Base-by-base conservation (phyloP, 2,797 vertebrate genomes). In the Ceyx erithaca region DNA sequence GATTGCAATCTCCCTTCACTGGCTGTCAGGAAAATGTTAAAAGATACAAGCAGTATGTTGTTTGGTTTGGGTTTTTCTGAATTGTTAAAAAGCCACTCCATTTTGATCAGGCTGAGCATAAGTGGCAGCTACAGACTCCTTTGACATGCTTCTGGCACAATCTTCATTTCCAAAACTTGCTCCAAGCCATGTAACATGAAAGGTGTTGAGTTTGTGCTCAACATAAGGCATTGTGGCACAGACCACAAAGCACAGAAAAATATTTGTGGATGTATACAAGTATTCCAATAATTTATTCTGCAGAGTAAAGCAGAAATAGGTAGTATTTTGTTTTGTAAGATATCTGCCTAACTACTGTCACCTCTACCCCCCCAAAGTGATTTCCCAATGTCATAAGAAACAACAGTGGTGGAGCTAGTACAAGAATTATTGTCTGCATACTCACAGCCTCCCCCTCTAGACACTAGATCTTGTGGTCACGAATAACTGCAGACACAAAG, bases 101-200 rank as follows among this genome's bases (percentile, higher is more conserved):
- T 35, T 81, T 35, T 35, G 9, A 15, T 40, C 26, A 49, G 28
- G 21, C 40, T 71, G 22, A 28, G 1, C 30, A 40, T 4, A 8
- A 68, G 20, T 11, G 15, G 20, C n/a, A 51, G 19, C 23, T 67
- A 8, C 21, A 14, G 2, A 23, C 14, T 66, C 10, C 19, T 66
- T 6, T 2, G 4, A 33, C 3, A 10, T 2, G 9, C 52, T 57
- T 59, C 26, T 48, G 35, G 7, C 49, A 51, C 31, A 28, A 23
- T 3, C 11, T 19, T 6, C 11, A 3, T 28, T 57, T 59, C 9
- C 23, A 46, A 45, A 37, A 6, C 14, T 45, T 19, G 2, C 19
- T 16, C 22, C 0, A 0, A 70, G 21, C 16, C 40, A 17, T 4
- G 1, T 21, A 30, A 9, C 0, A 0, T 18, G 25, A 15, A 70